These are phyloP conservation scores for Girardinus metallicus DNA, from an alignment of 2,797 vertebrate species.

Conservation along the genomic window DNA sequence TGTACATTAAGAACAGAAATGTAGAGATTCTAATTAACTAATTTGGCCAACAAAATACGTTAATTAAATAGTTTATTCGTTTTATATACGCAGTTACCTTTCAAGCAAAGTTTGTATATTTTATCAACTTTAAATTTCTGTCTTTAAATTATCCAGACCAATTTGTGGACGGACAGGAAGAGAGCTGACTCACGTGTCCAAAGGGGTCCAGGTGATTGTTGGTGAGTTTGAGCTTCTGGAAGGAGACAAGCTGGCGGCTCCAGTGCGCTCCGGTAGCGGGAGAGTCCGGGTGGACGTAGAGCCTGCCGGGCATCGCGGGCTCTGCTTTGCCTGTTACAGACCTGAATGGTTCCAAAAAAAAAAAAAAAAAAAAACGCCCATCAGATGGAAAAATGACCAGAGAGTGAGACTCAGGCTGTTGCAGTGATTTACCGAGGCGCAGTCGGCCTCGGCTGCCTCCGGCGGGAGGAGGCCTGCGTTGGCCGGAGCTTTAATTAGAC, in stretches of 20 bases:
- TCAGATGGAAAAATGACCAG: conserved; percentile 2
- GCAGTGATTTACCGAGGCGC: conserved; percentile 18
- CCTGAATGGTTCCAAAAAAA: conserved; percentile 71
- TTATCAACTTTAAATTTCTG: not conserved
- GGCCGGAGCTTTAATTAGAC: conserved; percentile 36
- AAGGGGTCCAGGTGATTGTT: conserved; percentile 98
- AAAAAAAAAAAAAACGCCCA: not conserved
- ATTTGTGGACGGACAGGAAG: not conserved
- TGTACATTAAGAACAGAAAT: not conserved
- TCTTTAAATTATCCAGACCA: not conserved
- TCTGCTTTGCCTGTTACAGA: conserved; percentile 95
- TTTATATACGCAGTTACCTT: not conserved
- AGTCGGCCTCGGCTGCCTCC: conserved; percentile 25
- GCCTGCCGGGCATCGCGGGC: conserved; percentile 93
- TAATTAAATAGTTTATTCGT: not conserved
- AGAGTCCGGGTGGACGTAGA: conserved; percentile 96
- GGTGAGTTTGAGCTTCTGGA: conserved; percentile 98
- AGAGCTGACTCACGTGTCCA: conserved; percentile 87
- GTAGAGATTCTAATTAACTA: not conserved
- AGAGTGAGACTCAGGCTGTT: conserved; percentile 12
- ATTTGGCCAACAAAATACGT: not conserved
- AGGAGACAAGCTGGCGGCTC: conserved; percentile 96
- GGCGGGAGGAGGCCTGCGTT: conserved; percentile 15
- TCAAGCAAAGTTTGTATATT: not conserved
- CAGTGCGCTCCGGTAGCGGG: conserved; percentile 94